Evolutionary conservation across 2,797 vertebrate genomes (phyloP), one percentile per base, ranked within the genome.

Genomic region (Sebastes dallii): DNA sequence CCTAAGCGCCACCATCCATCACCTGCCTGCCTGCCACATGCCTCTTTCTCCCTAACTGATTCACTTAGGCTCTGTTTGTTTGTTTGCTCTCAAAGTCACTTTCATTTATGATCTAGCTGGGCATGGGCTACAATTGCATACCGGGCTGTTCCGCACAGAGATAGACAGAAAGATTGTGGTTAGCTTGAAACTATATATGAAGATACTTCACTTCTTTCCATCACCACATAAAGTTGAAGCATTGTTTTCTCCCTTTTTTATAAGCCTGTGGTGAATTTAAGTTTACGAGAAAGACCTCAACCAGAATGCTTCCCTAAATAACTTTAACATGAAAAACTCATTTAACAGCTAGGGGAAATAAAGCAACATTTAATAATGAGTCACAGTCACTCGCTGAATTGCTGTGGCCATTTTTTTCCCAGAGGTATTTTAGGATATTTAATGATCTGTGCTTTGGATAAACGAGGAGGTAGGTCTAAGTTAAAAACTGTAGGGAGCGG

Each of bases 1-100:
- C 89, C 93, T 93, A 88, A 95, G 90, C 91, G 82, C 80, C 81
- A 58, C 91, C 94, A 96, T 96, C 94, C 94, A 95, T 96, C 95
- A 95, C 85, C 92, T 90, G 86, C 89, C 89, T 79, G 90, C 84
- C 91, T 93, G 92, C 92, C 92, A 89, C 91, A 90, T 86, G 89
- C 90, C 80, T 83, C 88, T 90, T 88, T 92, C 90, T 90, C 90
- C 86, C 89, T 92, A 92, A 92, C 91, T 88, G 90, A 94, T 93
- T 92, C 90, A 93, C 92, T 93, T 91, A 92, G 83, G 91, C 89
- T 92, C 77, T 65, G 87, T 91, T 93, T 93, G 93, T 93, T 94
- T 92, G 92, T 92, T 94, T 89, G 86, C 85, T 85, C 89, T 92
- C 91, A 93, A 93, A 94, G 93, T 94, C 93, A 93, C 92, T 93